Evolutionary conservation across 2,113 vertebrate species (phyloP).

Genomic region (Erythrocercus mccallii): DNA sequence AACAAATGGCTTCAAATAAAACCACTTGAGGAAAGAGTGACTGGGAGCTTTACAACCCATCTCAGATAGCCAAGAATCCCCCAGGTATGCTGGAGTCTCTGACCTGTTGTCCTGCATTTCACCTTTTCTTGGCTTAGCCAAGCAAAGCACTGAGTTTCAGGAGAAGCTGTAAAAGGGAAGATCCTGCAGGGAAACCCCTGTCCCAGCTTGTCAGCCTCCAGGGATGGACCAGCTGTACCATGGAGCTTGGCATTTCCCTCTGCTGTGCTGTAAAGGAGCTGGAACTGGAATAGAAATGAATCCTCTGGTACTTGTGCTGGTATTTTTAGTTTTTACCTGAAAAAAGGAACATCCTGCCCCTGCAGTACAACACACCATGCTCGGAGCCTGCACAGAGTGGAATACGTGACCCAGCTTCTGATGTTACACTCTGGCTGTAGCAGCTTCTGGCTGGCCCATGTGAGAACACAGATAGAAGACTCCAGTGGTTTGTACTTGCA

Average conservation of each 20-base stretch:
- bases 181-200: not conserved
- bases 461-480: not conserved
- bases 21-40: not conserved
- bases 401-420: not conserved
- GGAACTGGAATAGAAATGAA: not conserved
- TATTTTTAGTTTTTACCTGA: not conserved
- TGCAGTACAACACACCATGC: not conserved
- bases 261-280: not conserved
- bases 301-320: not conserved
- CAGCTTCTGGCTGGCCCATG: not conserved
- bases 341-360: not conserved
- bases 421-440: fast-evolving
- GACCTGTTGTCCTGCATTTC: not conserved
- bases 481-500: conserved; percentile 8
- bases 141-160: not conserved
- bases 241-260: not conserved
- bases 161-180: not conserved
- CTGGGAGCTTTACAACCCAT: not conserved
- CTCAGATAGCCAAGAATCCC: not conserved
- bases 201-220: not conserved
- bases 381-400: not conserved
- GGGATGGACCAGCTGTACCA: not conserved
- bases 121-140: not conserved
- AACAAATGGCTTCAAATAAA: not conserved
- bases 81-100: not conserved